Evolutionary conservation across 2,113 vertebrate genomes (phyloP).

Genomic region (Hyperoodon ampullatus): DNA sequence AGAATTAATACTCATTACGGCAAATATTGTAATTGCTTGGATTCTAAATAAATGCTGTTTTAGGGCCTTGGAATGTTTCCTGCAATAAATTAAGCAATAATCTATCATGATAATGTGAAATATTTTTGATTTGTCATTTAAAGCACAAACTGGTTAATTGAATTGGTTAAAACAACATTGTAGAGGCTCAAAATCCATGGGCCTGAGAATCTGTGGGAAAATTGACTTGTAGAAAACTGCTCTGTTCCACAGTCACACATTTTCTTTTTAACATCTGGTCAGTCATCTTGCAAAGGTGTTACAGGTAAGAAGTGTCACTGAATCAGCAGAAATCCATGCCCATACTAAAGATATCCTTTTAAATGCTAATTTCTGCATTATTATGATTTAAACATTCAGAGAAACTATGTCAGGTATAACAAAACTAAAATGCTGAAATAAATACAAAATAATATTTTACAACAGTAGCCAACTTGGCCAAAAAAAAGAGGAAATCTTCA

Average conservation of each 20-base stretch:
- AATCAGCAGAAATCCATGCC: not conserved
- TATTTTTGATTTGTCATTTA: conserved; percentile 27
- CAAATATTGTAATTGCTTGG: not conserved
- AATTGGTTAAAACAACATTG: not conserved
- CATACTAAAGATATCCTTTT: not conserved
- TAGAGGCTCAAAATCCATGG: not conserved
- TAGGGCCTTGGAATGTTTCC: not conserved
- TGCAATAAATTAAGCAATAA: not conserved
- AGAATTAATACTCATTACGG: not conserved
- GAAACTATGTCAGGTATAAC: not conserved
- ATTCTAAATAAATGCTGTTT: not conserved
- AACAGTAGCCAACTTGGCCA: not conserved
- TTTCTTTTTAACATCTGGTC: conserved; percentile 4
- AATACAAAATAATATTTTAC: not conserved
- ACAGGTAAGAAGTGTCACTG: not conserved
- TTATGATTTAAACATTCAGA: not conserved
- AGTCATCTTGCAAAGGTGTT: not conserved
- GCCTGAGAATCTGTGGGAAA: not conserved
- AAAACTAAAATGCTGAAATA: conserved; percentile 11
- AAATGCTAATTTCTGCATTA: not conserved
- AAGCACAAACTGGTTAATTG: not conserved
- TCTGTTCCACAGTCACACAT: not conserved
- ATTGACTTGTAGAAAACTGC: not conserved
- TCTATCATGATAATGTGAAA: not conserved
- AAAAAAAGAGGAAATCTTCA: not conserved